Conservation (phyloP, 37 sponge, comb jelly and placozoan genomes). For the Bolinopsis microptera region DNA sequence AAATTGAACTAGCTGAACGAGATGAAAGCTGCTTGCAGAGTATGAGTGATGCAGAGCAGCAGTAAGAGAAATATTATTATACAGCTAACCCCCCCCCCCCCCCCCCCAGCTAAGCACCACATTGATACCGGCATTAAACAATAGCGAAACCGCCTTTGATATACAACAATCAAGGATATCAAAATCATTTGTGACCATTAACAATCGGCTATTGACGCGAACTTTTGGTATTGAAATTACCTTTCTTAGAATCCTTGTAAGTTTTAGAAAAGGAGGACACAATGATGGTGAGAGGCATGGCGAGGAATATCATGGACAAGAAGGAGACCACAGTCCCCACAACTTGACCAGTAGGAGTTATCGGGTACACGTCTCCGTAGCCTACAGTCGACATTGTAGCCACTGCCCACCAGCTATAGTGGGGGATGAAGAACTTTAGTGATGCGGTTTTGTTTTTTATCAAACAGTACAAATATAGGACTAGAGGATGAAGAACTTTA, state of each 20-base stretch:
- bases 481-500: not conserved
- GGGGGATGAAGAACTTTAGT: not conserved
- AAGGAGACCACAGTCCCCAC: slow-evolving; percentile 62
- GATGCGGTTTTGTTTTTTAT: not conserved
- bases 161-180: no score
- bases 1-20: no score
- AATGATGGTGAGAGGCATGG: slow-evolving; percentile 65
- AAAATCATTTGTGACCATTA: no score
- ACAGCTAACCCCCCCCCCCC: no score
- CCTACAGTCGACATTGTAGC: slow-evolving; percentile 62
- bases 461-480: not conserved
- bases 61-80: no score
- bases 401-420: slow-evolving; percentile 65
- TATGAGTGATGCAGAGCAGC: no score
- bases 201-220: no score
- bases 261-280: slow-evolving; percentile 63
- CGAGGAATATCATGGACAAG: slow-evolving; percentile 64
- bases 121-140: no score
- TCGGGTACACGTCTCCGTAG: slow-evolving; percentile 63
- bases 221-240: no score
- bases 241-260: slow-evolving; percentile 63
- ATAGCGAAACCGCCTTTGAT: no score
- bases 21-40: no score
- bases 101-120: no score
- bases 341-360: slow-evolving; percentile 40